Percentiles rank a stretch among this genome's conserved stretches.
Evolutionary conservation across 1,140 invertebrate species (phyloP).

Genomic region (Adelges cooleyi): DNA sequence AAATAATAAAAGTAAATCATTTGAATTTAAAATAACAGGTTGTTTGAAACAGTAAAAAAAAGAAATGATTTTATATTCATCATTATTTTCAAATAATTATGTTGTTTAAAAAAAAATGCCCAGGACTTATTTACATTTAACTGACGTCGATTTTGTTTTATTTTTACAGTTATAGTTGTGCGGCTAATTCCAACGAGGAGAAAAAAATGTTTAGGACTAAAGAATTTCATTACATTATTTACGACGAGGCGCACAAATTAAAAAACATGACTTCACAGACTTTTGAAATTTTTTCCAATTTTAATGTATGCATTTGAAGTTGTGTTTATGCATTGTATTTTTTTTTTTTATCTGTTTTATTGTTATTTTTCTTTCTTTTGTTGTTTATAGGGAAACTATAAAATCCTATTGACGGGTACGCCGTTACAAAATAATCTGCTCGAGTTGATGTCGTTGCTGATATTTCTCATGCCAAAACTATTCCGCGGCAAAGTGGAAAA

Average conservation of each 20-base stretch:
- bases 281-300: slow-evolving; percentile 77
- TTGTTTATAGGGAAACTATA: slow-evolving; percentile 54
- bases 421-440: slow-evolving; percentile 92
- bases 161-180: slow-evolving; percentile 56
- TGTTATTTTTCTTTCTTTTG: slow-evolving; percentile 29
- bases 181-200: slow-evolving; percentile 74
- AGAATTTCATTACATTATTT: slow-evolving; percentile 81
- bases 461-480: slow-evolving; percentile 92
- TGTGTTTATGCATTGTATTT: not conserved
- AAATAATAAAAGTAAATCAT: too few species aligned
- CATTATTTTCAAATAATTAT: too few species aligned
- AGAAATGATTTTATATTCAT: too few species aligned
- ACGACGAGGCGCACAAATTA: slow-evolving; percentile 95
- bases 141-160: not conserved
- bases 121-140: too few species aligned
- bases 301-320: slow-evolving; percentile 50
- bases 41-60: too few species aligned
- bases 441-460: slow-evolving; percentile 87
- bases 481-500: slow-evolving; percentile 80
- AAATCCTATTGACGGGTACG: slow-evolving; percentile 80
- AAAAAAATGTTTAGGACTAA: slow-evolving; percentile 80
- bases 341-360: not conserved
- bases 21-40: too few species aligned
- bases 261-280: slow-evolving; percentile 91
- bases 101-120: too few species aligned